Conservation (phyloP, 2,888 invertebrate genomes). For the Hypomecis punctinalis region DNA sequence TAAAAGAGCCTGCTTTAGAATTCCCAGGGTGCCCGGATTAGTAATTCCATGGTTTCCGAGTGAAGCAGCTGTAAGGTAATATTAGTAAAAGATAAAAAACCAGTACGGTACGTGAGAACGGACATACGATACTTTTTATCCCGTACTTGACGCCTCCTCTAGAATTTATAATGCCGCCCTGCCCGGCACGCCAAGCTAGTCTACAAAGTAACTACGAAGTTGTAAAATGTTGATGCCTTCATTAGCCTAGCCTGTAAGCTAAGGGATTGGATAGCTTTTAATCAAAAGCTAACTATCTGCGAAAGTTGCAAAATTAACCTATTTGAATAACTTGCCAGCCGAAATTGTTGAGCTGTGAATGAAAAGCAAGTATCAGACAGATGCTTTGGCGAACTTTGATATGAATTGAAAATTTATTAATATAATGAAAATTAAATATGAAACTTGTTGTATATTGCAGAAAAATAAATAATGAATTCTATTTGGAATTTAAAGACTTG, state of each 20-base stretch:
- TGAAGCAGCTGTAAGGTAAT: too few species aligned
- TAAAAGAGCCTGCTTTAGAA: too few species aligned
- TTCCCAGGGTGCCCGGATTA: too few species aligned
- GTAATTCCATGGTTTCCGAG: too few species aligned
- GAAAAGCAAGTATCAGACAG: not conserved
- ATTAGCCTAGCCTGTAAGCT: slow-evolving; percentile 16
- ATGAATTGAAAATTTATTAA: not conserved
- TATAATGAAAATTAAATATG: not conserved
- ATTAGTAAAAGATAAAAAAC: too few species aligned
- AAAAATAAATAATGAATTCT: not conserved
- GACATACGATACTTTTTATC: not conserved
- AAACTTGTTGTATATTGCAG: not conserved
- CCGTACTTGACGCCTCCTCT: not conserved
- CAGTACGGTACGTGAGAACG: not conserved
- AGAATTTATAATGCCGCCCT: not conserved
- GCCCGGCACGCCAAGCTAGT: not conserved
- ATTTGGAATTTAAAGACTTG: too few species aligned
- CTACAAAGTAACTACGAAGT: slow-evolving; percentile 18
- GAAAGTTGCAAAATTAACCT: slow-evolving; percentile 10
- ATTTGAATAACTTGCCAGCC: slow-evolving; percentile 1
- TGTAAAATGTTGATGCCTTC: slow-evolving; percentile 20
- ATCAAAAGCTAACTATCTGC: slow-evolving; percentile 12
- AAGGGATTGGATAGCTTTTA: slow-evolving; percentile 16
- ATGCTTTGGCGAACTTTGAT: not conserved
- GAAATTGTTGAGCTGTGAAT: not conserved